Evolutionary conservation across 2,113 vertebrate genomes (phyloP), one percentile per base, ranked within the genome.

Genomic region (Colaptes auratus): DNA sequence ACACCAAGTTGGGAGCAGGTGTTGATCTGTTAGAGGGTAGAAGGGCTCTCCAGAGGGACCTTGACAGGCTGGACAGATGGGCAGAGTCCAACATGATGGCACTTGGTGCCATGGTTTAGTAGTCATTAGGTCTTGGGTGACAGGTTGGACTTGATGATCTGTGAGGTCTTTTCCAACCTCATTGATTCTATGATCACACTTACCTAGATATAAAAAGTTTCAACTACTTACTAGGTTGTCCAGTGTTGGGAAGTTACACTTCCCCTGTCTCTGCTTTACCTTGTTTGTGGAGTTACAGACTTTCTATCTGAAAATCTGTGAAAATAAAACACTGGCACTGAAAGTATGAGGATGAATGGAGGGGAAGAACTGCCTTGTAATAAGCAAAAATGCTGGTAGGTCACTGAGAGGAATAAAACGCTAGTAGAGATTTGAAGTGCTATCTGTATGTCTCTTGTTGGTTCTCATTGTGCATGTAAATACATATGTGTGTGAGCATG

Each of bases 401-500:
- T 87, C 2, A 1, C 48, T 0, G 2, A 33, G 20, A 30, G 31
- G 33, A 55, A 42, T 52, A 67, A 69, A 59, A 81, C 44, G 9
- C 19, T 20, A 19, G 15, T 7, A 35, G 69, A 25, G 8, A 6
- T 81, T 44, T 58, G 42, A 56, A 33, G 28, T 52, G 58, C 36
- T 2, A 7, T n/a, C 31, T 88, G 17, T 74, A 10, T 63, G 77
- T 60, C 55, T 84, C 46, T 60, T 0, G 1, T 46, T 16, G 19
- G 65, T 7, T 59, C 31, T 78, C 24, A 1, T 39, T 59, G 36
- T 63, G 14, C 12, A 3, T 11, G 28, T 44, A 35, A 35, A 66
- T 64, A 17, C 4, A 1, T 15, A 7, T 77, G 25, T 53, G 20
- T n/a, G n/a, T n/a, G n/a, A 73, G 23, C 1, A 0, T 18, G 28